phyloP scores from a whole-genome alignment of 2,797 vertebrate species.

The Potorous gilbertii region DNA sequence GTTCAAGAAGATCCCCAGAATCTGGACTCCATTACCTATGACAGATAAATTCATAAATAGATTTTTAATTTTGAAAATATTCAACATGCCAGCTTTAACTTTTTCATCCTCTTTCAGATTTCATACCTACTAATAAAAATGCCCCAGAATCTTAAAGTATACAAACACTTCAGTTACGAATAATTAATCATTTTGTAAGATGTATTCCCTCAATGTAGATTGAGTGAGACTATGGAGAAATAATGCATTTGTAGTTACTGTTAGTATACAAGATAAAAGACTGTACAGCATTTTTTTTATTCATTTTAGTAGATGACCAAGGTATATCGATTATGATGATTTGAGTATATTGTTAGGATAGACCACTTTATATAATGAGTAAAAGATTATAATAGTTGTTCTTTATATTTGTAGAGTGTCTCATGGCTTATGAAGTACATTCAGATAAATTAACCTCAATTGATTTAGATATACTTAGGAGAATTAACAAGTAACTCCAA shows the following conservation, averaged over 20 bases:
- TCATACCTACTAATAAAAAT: background rate
- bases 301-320: background rate
- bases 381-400: background rate
- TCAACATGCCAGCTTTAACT: background rate
- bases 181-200: background rate
- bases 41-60: background rate
- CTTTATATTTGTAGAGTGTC: background rate
- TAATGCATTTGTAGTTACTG: background rate
- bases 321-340: background rate
- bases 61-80: background rate
- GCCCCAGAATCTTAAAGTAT: background rate
- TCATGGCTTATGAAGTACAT: background rate
- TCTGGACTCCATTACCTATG: background rate
- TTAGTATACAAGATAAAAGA: background rate
- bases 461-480: background rate
- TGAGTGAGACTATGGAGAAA: background rate
- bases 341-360: background rate
- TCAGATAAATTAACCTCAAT: background rate
- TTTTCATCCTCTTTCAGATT: background rate
- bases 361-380: background rate
- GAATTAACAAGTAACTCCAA: background rate
- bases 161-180: background rate
- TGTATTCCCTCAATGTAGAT: background rate
- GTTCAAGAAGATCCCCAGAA: too few relatives aligned
- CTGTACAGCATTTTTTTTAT: background rate